Evolutionary conservation across 2,888 invertebrate species (phyloP).

Genomic region (Flabesymbios commensalis): DNA sequence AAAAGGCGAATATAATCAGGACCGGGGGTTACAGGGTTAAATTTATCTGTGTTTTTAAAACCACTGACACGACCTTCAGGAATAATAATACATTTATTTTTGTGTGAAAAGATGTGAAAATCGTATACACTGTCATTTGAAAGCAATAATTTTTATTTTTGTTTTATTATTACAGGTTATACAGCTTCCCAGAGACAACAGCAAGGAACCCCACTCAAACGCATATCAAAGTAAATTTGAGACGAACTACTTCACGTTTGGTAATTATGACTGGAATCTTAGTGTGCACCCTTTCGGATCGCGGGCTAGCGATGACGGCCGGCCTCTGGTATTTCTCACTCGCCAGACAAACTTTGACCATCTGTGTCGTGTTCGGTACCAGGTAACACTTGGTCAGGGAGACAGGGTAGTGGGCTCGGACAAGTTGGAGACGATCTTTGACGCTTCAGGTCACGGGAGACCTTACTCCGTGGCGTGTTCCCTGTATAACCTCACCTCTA

Average conservation of each 20-base stretch:
- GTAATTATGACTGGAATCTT: slow-evolving; percentile 82
- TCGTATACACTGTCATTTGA: too few relatives aligned
- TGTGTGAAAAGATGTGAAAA: too few relatives aligned
- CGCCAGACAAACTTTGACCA: slow-evolving; percentile 82
- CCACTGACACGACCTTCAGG: too few relatives aligned
- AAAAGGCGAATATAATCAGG: too few relatives aligned
- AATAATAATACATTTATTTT: too few relatives aligned
- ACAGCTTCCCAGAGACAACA: slow-evolving; percentile 12
- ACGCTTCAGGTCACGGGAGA: slow-evolving; percentile 40
- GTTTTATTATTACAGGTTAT: slow-evolving; percentile 25
- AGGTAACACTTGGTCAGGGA: slow-evolving; percentile 62
- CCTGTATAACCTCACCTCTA: slow-evolving; percentile 42
- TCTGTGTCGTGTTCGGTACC: slow-evolving; percentile 74
- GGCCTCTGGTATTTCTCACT: slow-evolving; percentile 65
- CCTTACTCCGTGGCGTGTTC: slow-evolving; percentile 47
- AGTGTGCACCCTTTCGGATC: slow-evolving; percentile 54
- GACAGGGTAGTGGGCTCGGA: slow-evolving; percentile 50
- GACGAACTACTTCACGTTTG: slow-evolving; percentile 76
- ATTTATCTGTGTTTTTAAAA: too few relatives aligned
- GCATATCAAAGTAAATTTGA: too few relatives aligned
- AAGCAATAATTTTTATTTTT: neutral
- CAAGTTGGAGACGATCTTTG: slow-evolving; percentile 49
- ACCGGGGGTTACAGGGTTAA: too few relatives aligned
- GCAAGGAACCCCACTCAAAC: slow-evolving; percentile 40
- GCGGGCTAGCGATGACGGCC: slow-evolving; percentile 46